Base-by-base conservation (phyloP, 2,113 vertebrate species). In the Brachypteracias leptosomus region DNA sequence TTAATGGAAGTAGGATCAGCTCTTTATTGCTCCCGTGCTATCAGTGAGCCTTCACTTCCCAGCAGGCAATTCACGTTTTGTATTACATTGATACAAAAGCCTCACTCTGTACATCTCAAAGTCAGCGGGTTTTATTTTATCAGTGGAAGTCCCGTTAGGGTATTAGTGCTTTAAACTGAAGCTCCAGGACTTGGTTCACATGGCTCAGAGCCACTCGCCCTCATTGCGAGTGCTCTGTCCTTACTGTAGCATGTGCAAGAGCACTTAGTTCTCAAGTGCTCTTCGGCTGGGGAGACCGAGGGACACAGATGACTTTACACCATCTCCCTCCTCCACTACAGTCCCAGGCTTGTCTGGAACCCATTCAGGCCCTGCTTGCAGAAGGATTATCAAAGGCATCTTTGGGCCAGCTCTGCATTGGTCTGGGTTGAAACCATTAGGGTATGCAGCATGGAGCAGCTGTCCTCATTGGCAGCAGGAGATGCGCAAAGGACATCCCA, bases 1-100 rank as follows among this genome's bases (percentile, higher is more conserved):
- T 91, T 96, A 97, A 97, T 96, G 96, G 96, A 96, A 96, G 70
- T 66, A 93, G 94, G 92, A 95, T 92, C 96, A 95, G 86, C 62
- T 90, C 78, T 92, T 93, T 92, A 94, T 94, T 92, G 54, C 55
- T 95, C 58, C 49, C 35, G 40, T 49, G 46, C 51, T 66, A 76
- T 81, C 88, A 81, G 65, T 58, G 67, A 94, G 70, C 62, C 58
- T 89, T 96, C 62, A 16, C 47, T 88, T 87, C 61, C 77, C 73
- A 87, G 86, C 76, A 84, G 58, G 58, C 54, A 92, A 85, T 85
- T 82, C 62, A 70, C 44, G 33, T 46, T 80, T 72, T 78, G 61
- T 62, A 62, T 75, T 90, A 28, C 42, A n/a, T 33, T 72, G 61
- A 63, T 81, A 72, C 52, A 78, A 85, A 95, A 93, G 57, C 86